Evolutionary conservation across 2,113 vertebrate species (phyloP).

Genomic region (Bettongia penicillata): DNA sequence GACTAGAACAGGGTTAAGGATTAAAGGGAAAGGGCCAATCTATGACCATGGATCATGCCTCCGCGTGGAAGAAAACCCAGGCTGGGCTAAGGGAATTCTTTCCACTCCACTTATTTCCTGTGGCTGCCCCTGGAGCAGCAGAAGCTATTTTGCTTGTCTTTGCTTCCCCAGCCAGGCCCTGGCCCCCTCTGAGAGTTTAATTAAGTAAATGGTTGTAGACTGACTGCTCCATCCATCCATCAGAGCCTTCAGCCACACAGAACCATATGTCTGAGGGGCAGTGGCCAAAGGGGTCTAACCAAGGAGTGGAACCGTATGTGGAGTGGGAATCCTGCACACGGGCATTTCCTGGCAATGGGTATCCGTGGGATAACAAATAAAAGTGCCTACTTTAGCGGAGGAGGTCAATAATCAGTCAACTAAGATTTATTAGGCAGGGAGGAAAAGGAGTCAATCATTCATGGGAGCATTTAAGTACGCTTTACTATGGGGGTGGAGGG

Average conservation of each 20-base stretch:
- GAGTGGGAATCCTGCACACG: not conserved
- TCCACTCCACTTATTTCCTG: too few species aligned
- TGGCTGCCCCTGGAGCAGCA: too few species aligned
- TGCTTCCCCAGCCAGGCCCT: too few species aligned
- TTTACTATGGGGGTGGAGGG: not conserved
- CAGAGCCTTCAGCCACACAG: too few species aligned
- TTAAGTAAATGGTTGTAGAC: too few species aligned
- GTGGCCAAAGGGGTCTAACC: too few species aligned
- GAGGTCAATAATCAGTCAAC: not conserved
- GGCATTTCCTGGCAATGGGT: not conserved
- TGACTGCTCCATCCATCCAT: too few species aligned
- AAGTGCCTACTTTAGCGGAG: too few species aligned
- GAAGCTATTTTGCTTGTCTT: too few species aligned
- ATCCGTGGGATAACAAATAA: not conserved
- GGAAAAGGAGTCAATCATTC: not conserved
- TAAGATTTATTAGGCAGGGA: not conserved
- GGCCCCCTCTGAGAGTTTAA: too few species aligned
- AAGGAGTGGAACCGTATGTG: not conserved
- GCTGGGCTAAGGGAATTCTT: not conserved
- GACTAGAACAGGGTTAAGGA: too few species aligned
- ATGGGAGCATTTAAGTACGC: not conserved
- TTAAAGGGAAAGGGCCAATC: not conserved
- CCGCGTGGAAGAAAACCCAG: not conserved
- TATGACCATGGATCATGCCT: not conserved
- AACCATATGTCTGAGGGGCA: too few species aligned